phyloP scores from a whole-genome alignment of 2,113 vertebrate genomes.

The Rhinoptilus africanus region DNA sequence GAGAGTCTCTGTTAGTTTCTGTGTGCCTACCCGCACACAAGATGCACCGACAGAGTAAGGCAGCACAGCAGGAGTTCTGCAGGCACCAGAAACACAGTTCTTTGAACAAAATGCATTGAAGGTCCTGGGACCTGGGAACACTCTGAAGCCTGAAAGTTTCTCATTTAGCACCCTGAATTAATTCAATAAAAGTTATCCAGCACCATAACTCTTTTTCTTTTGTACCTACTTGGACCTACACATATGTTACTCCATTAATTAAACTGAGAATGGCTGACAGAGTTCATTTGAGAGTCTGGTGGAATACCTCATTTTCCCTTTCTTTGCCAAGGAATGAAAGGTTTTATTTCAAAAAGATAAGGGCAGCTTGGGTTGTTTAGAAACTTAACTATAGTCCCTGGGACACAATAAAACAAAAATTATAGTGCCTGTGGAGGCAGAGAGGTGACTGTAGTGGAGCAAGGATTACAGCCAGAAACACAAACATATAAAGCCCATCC shows the following conservation, averaged over 20 bases:
- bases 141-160: background rate
- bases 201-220: background rate
- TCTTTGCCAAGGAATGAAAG: background rate
- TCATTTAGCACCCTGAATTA: background rate
- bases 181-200: background rate
- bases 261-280: background rate
- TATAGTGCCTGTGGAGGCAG: background rate
- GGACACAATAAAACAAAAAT: constrained; percentile 1
- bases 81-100: background rate
- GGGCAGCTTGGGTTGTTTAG: background rate
- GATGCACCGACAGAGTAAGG: background rate
- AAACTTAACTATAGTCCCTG: background rate
- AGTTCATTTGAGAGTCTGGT: background rate
- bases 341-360: background rate
- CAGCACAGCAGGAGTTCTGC: background rate
- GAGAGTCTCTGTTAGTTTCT: background rate
- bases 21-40: background rate
- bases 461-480: background rate
- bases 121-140: background rate
- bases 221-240: background rate
- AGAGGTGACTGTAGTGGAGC: background rate
- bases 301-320: background rate
- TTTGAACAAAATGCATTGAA: background rate
- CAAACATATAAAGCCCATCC: background rate
- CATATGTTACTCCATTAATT: background rate